phyloP scores from a whole-genome alignment of 2,797 vertebrate species.

The Phoxinus dragarum region DNA sequence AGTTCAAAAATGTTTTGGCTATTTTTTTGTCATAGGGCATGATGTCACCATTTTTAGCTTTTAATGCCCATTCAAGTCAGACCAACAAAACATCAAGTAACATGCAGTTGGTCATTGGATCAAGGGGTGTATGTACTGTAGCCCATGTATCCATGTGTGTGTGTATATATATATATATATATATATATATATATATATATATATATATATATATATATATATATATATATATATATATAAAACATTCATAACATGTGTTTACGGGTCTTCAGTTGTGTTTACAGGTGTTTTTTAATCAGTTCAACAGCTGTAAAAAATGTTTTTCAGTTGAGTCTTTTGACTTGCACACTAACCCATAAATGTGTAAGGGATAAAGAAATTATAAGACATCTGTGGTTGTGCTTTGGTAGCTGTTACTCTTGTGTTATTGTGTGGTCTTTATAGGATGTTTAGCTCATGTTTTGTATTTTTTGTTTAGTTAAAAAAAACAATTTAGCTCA shows the following conservation, averaged over 20 bases:
- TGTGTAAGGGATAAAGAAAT: background rate
- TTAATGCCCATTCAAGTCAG: background rate
- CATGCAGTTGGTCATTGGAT: background rate
- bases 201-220: too few relatives aligned
- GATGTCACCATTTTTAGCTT: constrained; percentile 10
- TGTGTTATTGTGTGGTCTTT: constrained; percentile 10
- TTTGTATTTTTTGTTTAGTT: background rate
- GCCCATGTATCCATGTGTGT: accelerated
- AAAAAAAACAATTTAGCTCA: background rate
- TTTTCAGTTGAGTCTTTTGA: background rate
- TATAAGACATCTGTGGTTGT: constrained; percentile 5
- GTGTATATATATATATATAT: too few relatives aligned
- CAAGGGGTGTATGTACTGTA: background rate
- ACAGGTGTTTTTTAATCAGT: background rate
- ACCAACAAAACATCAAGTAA: constrained; percentile 13
- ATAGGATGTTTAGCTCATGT: background rate
- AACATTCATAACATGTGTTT: too few relatives aligned
- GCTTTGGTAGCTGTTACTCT: background rate
- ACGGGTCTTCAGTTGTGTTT: too few relatives aligned
- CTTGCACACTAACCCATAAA: constrained; percentile 6
- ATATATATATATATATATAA: too few relatives aligned
- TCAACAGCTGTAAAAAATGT: background rate
- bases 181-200: too few relatives aligned
- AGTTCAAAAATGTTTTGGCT: background rate
- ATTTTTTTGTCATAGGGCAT: background rate